These are phyloP conservation scores for Cirrhinus mrigala DNA, from an alignment of 2,797 vertebrate genomes.

Conservation along the genomic window DNA sequence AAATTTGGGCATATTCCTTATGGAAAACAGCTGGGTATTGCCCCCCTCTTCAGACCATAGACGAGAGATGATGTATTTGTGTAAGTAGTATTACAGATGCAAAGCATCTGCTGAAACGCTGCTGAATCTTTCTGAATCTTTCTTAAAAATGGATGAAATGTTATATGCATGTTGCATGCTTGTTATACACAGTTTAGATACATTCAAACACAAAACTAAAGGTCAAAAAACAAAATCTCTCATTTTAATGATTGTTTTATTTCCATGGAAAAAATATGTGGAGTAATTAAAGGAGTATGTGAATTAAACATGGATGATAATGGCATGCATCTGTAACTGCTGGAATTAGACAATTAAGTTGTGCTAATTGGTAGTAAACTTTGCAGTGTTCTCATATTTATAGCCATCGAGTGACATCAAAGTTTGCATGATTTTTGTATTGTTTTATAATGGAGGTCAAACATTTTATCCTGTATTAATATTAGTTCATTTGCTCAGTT, in stretches of 20 bases:
- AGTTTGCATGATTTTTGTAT: neutral
- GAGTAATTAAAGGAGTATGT: neutral
- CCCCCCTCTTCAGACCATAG: conserved; percentile 25
- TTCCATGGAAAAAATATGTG: neutral
- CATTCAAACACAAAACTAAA: neutral
- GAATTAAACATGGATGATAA: neutral
- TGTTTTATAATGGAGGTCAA: neutral
- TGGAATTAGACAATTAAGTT: neutral
- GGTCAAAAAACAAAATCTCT: neutral
- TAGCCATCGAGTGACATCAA: neutral
- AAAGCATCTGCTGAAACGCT: conserved; percentile 31
- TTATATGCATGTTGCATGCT: neutral
- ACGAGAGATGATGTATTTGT: conserved; percentile 47
- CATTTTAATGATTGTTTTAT: neutral
- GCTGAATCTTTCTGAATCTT: neutral
- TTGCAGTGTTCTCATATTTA: neutral
- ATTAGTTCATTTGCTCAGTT: conserved; percentile 29
- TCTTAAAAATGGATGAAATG: neutral
- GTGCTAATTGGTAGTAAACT: neutral
- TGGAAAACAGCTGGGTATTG: conserved; percentile 53
- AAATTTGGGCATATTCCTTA: conserved; percentile 25
- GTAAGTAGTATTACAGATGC: conserved; percentile 56
- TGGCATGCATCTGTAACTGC: neutral
- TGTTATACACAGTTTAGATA: neutral
- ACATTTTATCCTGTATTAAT: neutral